Conservation (phyloP, 2,888 invertebrate genomes). For the Drosophila macrospina region DNA sequence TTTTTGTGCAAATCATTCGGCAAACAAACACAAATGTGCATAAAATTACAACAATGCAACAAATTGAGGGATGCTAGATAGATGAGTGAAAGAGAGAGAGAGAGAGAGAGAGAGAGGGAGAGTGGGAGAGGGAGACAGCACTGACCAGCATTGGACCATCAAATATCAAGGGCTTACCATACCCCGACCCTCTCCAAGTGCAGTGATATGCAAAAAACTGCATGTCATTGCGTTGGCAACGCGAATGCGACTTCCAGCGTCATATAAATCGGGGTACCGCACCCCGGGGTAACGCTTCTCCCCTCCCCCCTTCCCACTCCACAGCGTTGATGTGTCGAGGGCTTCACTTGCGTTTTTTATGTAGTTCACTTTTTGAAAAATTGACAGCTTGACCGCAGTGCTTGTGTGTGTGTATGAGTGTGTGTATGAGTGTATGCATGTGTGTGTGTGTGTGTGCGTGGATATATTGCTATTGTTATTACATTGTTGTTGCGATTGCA, state of each 20-base stretch:
- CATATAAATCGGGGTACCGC: constrained; percentile 23
- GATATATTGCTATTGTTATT: constrained; percentile 77
- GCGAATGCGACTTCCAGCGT: constrained; percentile 26
- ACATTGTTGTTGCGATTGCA: constrained; percentile 77
- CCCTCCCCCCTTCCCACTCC: neutral
- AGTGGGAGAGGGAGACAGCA: neutral
- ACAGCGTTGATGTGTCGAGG: constrained; percentile 28
- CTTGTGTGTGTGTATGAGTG: constrained; percentile 15
- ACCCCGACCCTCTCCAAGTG: constrained; percentile 48
- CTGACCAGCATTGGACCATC: constrained; percentile 30
- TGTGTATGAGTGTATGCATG: constrained; percentile 50
- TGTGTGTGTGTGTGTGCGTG: constrained; percentile 44
- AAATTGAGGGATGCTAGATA: constrained; percentile 74
- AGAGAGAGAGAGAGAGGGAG: constrained; percentile 13
- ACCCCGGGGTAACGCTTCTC: constrained; percentile 8
- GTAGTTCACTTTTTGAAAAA: constrained; percentile 76
- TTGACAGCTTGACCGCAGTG: constrained; percentile 83
- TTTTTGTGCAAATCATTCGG: constrained; percentile 78
- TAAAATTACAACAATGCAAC: constrained; percentile 79
- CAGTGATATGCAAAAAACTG: constrained; percentile 79
- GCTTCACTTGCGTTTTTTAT: constrained; percentile 62
- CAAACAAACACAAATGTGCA: constrained; percentile 81
- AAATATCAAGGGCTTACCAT: constrained; percentile 56
- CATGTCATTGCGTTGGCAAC: constrained; percentile 79
- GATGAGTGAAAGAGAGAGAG: constrained; percentile 35